Conservation (phyloP, 2,797 vertebrate species). For the Pyrocephalus nanus region DNA sequence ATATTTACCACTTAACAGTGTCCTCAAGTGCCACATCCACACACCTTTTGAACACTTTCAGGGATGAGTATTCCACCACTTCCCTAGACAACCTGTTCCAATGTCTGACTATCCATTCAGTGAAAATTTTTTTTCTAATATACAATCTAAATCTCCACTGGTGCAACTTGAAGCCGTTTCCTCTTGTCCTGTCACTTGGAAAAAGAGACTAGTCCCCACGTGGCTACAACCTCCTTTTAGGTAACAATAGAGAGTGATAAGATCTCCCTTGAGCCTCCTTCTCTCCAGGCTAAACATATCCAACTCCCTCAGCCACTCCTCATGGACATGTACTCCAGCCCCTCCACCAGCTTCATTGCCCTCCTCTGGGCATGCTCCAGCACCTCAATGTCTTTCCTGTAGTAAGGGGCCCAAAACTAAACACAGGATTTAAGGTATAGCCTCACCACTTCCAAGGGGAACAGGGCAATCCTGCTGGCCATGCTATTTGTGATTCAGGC, state of each 20-base stretch:
- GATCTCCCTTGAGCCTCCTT: neutral
- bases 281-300: neutral
- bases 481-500: neutral
- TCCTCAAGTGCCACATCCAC: neutral
- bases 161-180: neutral
- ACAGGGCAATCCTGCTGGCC: too few species aligned
- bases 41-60: neutral
- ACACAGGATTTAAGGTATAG: rapidly evolving
- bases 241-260: neutral
- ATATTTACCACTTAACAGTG: neutral
- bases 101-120: neutral
- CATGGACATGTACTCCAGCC: neutral
- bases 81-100: neutral
- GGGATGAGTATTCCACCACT: neutral
- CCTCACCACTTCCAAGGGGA: neutral
- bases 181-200: neutral
- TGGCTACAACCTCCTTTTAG: neutral
- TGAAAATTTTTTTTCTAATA: neutral
- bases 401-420: neutral
- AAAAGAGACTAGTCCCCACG: neutral
- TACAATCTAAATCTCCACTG: neutral
- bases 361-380: neutral
- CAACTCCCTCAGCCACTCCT: neutral
- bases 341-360: neutral
- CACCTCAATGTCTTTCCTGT: neutral